These are phyloP conservation scores for Halichoerus grypus DNA, from an alignment of 2,113 vertebrate species.

Conservation along the genomic window DNA sequence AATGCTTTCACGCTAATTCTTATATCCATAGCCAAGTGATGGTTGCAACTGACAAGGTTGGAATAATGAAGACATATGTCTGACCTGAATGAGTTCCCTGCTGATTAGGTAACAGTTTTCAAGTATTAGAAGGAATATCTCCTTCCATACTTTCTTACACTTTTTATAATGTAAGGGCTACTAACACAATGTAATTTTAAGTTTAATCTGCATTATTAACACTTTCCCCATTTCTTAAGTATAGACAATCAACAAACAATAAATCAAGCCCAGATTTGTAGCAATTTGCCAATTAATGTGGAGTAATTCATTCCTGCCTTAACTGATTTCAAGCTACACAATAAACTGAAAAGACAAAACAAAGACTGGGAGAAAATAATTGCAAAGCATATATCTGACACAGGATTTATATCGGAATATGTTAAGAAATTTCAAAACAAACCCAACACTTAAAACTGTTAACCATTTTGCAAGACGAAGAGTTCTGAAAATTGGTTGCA, in stretches of 20 bases:
- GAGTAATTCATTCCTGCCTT: background rate
- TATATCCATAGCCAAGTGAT: background rate
- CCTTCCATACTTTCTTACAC: background rate
- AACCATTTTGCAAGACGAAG: background rate
- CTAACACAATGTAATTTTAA: background rate
- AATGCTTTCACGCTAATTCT: background rate
- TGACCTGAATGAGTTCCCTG: background rate
- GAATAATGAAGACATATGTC: conserved; percentile 22
- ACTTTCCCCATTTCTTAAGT: conserved; percentile 5
- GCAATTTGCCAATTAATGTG: background rate
- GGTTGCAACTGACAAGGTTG: background rate
- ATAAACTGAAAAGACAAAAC: conserved; percentile 18
- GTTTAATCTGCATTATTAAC: background rate
- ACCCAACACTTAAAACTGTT: background rate
- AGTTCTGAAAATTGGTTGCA: background rate
- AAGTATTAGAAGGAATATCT: background rate
- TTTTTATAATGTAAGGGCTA: background rate
- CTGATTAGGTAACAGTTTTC: conserved; percentile 28
- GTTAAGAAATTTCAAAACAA: conserved; percentile 11
- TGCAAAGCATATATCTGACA: background rate
- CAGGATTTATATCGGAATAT: background rate
- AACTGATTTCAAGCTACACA: background rate
- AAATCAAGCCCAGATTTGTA: background rate
- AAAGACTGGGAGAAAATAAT: background rate
- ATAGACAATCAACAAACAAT: background rate